Evolutionary conservation across 1,140 invertebrate genomes (phyloP).

Genomic region (Bemisia tabaci): DNA sequence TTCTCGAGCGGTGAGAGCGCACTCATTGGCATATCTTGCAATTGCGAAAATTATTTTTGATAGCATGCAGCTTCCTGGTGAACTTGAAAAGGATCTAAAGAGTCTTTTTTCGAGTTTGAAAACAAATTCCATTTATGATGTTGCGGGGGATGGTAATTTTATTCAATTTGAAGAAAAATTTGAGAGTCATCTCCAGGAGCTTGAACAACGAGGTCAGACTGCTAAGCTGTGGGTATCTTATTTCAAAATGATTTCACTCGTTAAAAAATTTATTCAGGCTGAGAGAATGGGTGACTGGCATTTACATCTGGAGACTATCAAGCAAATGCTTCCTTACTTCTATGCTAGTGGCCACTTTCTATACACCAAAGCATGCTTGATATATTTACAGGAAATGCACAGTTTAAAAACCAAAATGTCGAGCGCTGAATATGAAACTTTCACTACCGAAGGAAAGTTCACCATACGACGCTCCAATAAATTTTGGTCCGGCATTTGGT

Average conservation of each 20-base stretch:
- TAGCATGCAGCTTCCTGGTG: too few species aligned
- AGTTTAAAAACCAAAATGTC: not conserved
- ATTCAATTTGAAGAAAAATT: constrained; percentile 2
- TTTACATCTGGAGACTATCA: constrained; percentile 25
- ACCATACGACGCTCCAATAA: constrained; percentile 26
- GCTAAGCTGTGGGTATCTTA: constrained; percentile 33
- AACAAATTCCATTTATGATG: too few species aligned
- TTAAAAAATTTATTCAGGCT: constrained; percentile 29
- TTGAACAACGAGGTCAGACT: constrained; percentile 27
- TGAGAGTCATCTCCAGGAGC: too few species aligned
- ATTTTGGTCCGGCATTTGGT: constrained; percentile 29
- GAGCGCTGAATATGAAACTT: constrained; percentile 1
- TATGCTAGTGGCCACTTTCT: constrained; percentile 26
- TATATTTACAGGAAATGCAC: constrained; percentile 14
- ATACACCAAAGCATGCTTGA: constrained; percentile 9
- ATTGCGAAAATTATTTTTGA: too few species aligned
- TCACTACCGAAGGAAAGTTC: constrained; percentile 22
- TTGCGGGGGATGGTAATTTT: too few species aligned
- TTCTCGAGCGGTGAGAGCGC: constrained; percentile 28
- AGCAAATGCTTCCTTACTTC: constrained; percentile 31
- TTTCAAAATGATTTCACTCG: constrained; percentile 30
- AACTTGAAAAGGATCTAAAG: too few species aligned
- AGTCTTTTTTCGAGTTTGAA: too few species aligned
- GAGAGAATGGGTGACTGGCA: constrained; percentile 28
- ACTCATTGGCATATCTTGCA: too few species aligned